Base-by-base conservation (phyloP, 2,113 vertebrate species). In the Labeo rohita region DNA sequence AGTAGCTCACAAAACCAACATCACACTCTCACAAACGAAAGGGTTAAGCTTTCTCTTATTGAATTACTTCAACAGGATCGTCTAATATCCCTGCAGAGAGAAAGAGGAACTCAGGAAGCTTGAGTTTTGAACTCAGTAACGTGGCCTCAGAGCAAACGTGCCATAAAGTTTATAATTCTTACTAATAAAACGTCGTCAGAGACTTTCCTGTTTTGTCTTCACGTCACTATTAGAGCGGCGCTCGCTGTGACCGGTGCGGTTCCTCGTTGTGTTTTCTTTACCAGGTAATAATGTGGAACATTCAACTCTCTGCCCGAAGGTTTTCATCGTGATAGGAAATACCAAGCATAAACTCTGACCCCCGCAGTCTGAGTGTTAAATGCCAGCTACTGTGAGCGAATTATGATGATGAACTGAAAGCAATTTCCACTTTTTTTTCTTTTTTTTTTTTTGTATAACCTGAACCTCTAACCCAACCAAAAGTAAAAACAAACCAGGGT, bases 151-250 rank as follows among this genome's bases (percentile, higher is more conserved):
- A 85, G 83, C 79, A 89, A 73, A 56, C 28, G 54, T 86, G 63
- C 89, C 88, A 39, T 39, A 54, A 8, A 43, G 90, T 89, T 89
- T 89, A 87, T 90, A 87, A 92, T 93, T 92, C 87, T 89, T 90
- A 89, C 86, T 91, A 92, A 93, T 92, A 92, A 92, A 92, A 93
- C 87, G 70, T 0, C 81, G 84, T 75, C 89, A 89, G 92, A 89
- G 87, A 90, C 52, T 90, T 92, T 93, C 92, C 90, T 93, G 90
- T 93, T 93, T 93, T 92, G 91, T 92, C 90, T 94, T 89, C 77
- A 66, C 36, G 8, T 80, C 70, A 68, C 89, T 79, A 72, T 85
- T 73, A 78, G 86, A 86, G 80, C 87, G 82, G 87, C 90, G 83
- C 88, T 91, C 87, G 88, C 89, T 90, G 80, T 82, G 85, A 87